These are phyloP conservation scores for Rhaphigaster nebulosa DNA, from an alignment of 2,888 invertebrate species.

Conservation along the genomic window DNA sequence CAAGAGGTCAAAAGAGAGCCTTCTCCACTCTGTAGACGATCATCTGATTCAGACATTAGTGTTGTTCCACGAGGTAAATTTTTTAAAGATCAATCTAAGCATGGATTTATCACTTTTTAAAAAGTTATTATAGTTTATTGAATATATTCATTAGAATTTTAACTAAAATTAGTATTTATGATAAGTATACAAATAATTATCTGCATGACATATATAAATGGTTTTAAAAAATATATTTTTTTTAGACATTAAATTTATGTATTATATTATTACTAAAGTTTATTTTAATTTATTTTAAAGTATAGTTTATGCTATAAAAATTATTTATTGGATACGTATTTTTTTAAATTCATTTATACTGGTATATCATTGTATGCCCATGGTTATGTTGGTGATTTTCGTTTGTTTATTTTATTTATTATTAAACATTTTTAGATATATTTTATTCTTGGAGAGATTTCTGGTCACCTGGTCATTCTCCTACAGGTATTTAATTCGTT, in stretches of 20 bases:
- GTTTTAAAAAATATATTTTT: background rate
- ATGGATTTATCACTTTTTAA: background rate
- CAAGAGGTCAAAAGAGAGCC: constrained; percentile 42
- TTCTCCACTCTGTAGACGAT: constrained; percentile 79
- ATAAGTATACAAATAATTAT: background rate
- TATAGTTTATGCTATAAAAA: background rate
- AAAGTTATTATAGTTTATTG: background rate
- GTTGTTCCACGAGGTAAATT: constrained; percentile 90
- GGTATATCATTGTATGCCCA: constrained; percentile 2
- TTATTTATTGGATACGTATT: background rate
- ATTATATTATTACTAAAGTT: background rate
- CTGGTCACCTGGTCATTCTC: constrained; percentile 57
- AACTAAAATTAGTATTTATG: constrained; percentile 36
- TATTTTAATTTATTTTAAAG: background rate
- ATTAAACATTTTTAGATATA: constrained; percentile 56
- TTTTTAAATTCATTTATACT: constrained; percentile 5
- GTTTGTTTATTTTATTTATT: constrained; percentile 22
- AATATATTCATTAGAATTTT: constrained; percentile 18
- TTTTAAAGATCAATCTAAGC: background rate
- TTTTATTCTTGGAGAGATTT: constrained; percentile 60
- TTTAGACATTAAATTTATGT: background rate
- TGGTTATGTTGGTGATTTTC: constrained; percentile 27
- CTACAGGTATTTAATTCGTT: constrained; percentile 54
- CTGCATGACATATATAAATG: background rate
- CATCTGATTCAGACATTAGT: constrained; percentile 94